These are phyloP conservation scores for Chironex yamaguchii DNA, from an alignment of 30 jellyfish, hydroid and myxozoan genomes.

Conservation along the genomic window DNA sequence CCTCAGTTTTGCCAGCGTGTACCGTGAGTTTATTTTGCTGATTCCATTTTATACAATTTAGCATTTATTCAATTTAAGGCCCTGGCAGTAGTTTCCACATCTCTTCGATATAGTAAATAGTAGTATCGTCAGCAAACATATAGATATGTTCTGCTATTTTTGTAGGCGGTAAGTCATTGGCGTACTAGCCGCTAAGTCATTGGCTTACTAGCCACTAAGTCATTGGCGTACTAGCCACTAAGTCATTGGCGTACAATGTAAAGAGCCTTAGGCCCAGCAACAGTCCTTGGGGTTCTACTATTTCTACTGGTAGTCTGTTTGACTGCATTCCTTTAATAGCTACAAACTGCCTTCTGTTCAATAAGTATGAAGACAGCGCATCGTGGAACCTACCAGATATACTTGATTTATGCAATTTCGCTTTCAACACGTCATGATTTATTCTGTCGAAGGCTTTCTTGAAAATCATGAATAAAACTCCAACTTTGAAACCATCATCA, in stretches of 20 bases:
- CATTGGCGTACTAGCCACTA: no score
- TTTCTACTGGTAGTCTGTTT: background rate
- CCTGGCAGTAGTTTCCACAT: constrained; percentile 20
- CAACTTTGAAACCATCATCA: constrained; percentile 30
- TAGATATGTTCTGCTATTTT: constrained; percentile 9
- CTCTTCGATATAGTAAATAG: constrained; percentile 20
- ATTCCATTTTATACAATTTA: constrained; percentile 33
- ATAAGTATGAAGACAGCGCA: constrained; percentile 22
- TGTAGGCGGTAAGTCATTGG: constrained; percentile 21
- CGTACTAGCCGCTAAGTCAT: no score
- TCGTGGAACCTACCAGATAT: constrained; percentile 50
- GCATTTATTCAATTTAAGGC: constrained; percentile 8
- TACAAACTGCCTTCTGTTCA: constrained; percentile 43
- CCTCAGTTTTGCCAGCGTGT: constrained; percentile 55
- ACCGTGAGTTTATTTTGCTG: constrained; percentile 43
- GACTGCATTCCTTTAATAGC: constrained; percentile 26
- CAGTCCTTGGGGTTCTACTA: constrained; percentile 54
- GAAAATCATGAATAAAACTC: constrained; percentile 37
- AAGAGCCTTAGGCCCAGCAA: constrained; percentile 55
- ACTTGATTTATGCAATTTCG: constrained; percentile 9
- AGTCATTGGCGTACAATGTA: constrained; percentile 37
- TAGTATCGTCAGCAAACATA: constrained; percentile 62
- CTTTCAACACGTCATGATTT: constrained; percentile 27
- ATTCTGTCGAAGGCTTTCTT: constrained; percentile 46
- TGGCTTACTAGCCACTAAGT: no score